These are phyloP conservation scores for Desmophyllum pertusum DNA, from an alignment of 92 coral and sea anemone genomes.

Conservation along the genomic window DNA sequence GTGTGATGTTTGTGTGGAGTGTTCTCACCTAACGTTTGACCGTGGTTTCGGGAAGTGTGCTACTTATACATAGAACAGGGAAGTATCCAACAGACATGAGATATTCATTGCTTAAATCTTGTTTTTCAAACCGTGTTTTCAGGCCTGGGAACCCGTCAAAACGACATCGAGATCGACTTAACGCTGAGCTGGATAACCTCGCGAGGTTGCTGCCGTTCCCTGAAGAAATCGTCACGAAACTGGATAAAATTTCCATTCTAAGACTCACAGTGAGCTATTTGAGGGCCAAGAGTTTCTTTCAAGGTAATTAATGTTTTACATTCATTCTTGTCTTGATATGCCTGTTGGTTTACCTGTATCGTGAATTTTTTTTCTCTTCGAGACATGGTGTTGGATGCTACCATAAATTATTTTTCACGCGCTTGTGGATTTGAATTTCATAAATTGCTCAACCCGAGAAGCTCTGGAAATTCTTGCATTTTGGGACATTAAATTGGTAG, in stretches of 20 bases:
- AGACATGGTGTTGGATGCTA: conserved; percentile 30
- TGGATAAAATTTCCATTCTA: conserved; percentile 98
- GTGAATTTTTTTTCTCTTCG: conserved; percentile 11
- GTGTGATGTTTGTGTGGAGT: conserved; percentile 83
- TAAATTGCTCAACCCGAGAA: conserved; percentile 16
- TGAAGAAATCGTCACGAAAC: conserved; percentile 96
- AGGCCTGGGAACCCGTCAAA: conserved; percentile 99
- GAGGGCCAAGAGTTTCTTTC: conserved; percentile 98
- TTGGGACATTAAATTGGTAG: conserved; percentile 24
- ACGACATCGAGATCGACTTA: conserved; percentile 97
- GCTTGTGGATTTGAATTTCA: conserved; percentile 11
- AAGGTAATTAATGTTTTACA: conserved; percentile 74
- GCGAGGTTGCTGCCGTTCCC: conserved; percentile 99
- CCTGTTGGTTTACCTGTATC: conserved; percentile 24
- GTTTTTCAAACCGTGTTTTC: conserved; percentile 47
- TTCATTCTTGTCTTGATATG: conserved; percentile 7
- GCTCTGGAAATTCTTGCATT: conserved; percentile 1
- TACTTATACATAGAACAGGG: conserved; percentile 12
- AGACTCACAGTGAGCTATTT: conserved; percentile 98
- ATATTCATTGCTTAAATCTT: conserved; percentile 14
- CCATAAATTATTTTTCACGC: conserved; percentile 16
- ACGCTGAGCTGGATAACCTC: conserved; percentile 97
- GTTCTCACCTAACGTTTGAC: conserved; percentile 78
- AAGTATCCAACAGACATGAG: background rate
- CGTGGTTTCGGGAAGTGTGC: conserved; percentile 61